A percentile compares a stretch with the other conserved stretches of the same genome.
Evolutionary conservation across 1,140 invertebrate genomes (phyloP).

Genomic region (Bicyclus anynana): DNA sequence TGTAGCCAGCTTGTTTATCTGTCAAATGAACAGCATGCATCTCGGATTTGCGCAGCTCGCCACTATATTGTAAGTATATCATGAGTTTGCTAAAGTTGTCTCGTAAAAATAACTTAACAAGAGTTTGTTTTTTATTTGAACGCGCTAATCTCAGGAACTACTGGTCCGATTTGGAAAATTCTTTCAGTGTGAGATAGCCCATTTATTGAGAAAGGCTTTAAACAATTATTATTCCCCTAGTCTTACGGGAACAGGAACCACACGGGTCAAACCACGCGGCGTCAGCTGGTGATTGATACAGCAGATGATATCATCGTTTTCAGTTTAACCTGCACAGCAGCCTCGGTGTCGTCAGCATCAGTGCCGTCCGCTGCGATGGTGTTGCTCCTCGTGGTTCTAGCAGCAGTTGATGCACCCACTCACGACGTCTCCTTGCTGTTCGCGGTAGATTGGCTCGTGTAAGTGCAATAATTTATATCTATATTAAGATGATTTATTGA

Average conservation of each 20-base stretch:
- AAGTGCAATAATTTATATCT: slow-evolving; percentile 64
- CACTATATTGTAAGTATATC: slow-evolving; percentile 85
- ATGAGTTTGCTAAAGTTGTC: too few species aligned
- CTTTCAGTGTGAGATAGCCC: too few species aligned
- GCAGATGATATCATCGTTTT: slow-evolving; percentile 19
- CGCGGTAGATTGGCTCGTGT: slow-evolving; percentile 95
- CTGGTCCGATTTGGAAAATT: too few species aligned
- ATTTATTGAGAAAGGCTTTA: too few species aligned
- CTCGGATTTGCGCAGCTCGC: slow-evolving; percentile 88
- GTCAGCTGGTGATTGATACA: too few species aligned
- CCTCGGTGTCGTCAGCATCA: slow-evolving; percentile 94
- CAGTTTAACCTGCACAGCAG: slow-evolving; percentile 93
- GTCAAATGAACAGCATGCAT: slow-evolving; percentile 91
- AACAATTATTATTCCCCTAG: too few species aligned
- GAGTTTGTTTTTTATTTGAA: too few species aligned
- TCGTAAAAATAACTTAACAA: too few species aligned
- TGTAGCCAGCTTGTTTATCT: slow-evolving; percentile 93
- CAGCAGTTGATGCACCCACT: slow-evolving; percentile 89
- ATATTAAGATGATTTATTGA: neutral
- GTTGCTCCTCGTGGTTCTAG: slow-evolving; percentile 89
- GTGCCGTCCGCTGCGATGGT: slow-evolving; percentile 96
- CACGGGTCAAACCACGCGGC: too few species aligned
- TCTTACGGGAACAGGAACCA: too few species aligned
- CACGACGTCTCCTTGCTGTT: slow-evolving; percentile 91
- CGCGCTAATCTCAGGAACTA: too few species aligned